These are phyloP conservation scores for Drosophila colorata DNA, from an alignment of 2,888 invertebrate species.

Conservation along the genomic window DNA sequence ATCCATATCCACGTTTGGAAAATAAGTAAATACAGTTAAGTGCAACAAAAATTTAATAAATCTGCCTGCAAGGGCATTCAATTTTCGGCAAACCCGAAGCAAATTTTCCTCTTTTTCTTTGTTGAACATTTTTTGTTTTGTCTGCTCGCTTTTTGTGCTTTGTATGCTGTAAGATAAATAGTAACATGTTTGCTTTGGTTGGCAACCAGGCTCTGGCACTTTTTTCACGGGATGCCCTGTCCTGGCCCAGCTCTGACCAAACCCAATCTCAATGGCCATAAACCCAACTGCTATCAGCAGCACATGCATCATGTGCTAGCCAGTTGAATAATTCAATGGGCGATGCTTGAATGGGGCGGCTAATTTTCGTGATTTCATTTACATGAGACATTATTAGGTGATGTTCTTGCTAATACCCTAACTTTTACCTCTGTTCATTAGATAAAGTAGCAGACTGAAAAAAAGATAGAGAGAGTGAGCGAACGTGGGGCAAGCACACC, in stretches of 20 bases:
- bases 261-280: conserved; percentile 19
- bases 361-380: conserved; percentile 55
- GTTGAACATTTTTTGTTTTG: conserved; percentile 6
- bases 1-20: too few species aligned
- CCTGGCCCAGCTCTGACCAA: neutral
- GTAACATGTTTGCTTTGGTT: conserved; percentile 64
- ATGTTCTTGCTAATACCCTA: conserved; percentile 33
- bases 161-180: conserved; percentile 68
- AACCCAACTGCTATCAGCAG: conserved; percentile 35
- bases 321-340: conserved; percentile 61
- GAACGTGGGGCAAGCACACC: neutral
- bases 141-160: conserved; percentile 40
- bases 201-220: neutral
- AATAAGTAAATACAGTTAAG: too few species aligned
- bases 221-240: neutral
- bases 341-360: conserved; percentile 29
- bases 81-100: neutral
- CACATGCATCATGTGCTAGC: conserved; percentile 55
- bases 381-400: conserved; percentile 37
- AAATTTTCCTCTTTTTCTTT: conserved; percentile 4
- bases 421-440: neutral
- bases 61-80: conserved; percentile 3
- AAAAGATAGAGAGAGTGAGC: too few species aligned
- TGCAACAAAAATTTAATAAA: neutral
- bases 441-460: neutral